These are phyloP conservation scores for Blastobasis adustella DNA, from an alignment of 2,888 invertebrate species.

Conservation along the genomic window DNA sequence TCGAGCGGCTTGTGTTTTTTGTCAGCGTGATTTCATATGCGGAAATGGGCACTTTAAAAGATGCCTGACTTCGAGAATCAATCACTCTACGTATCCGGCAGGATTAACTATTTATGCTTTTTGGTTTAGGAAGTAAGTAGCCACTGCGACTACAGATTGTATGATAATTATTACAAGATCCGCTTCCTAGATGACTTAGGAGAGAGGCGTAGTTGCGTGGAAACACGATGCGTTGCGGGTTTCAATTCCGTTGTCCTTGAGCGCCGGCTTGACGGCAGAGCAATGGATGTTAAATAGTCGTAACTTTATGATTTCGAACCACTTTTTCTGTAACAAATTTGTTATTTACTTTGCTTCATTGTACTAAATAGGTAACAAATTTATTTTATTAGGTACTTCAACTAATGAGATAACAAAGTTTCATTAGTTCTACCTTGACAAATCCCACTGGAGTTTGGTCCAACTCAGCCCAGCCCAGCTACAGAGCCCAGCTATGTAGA, in stretches of 20 bases:
- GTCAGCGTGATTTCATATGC: conserved; percentile 53
- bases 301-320: no score
- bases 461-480: no score
- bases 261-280: conserved; percentile 22
- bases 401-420: no score
- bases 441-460: no score
- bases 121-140: conserved; percentile 60
- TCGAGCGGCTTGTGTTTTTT: not conserved
- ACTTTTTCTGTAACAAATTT: no score
- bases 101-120: conserved; percentile 43
- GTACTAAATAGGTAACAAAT: no score
- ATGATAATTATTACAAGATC: conserved; percentile 42
- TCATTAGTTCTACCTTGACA: no score
- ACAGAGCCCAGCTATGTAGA: no score
- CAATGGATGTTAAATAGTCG: conserved; percentile 24
- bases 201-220: conserved; percentile 15
- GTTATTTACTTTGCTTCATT: no score
- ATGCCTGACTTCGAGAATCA: conserved; percentile 35
- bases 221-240: conserved; percentile 33
- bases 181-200: conserved; percentile 51
- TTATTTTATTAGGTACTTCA: no score
- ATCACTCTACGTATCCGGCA: conserved; percentile 61
- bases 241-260: conserved; percentile 16
- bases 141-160: conserved; percentile 35
- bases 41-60: conserved; percentile 45